Conservation (phyloP, 2,113 vertebrate genomes). For the Sinocyclocheilus anshuiensis region DNA sequence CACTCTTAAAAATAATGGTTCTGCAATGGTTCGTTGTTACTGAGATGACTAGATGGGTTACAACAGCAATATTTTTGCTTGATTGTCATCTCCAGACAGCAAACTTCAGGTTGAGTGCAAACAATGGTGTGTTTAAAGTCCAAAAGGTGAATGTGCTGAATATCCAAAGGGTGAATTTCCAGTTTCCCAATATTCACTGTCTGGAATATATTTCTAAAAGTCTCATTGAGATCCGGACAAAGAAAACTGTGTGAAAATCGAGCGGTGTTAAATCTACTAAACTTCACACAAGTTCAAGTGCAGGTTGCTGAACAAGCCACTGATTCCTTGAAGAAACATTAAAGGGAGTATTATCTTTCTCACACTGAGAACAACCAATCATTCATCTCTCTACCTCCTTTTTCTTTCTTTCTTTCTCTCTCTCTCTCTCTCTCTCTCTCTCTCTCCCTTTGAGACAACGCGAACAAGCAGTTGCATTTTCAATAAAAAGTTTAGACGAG, state of each 20-base stretch:
- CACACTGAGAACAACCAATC: constrained; percentile 13
- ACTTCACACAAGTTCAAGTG: constrained; percentile 34
- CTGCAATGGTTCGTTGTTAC: background rate
- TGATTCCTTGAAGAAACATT: constrained; percentile 25
- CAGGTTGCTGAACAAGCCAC: constrained; percentile 21
- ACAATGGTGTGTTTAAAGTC: constrained; percentile 9
- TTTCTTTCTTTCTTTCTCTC: too few species aligned
- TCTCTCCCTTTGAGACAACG: background rate
- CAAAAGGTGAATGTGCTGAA: background rate
- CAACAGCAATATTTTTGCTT: background rate
- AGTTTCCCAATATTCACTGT: background rate
- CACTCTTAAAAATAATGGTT: too few species aligned
- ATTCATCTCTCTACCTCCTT: background rate
- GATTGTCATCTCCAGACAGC: background rate
- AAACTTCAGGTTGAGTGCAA: constrained; percentile 6
- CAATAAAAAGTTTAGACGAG: background rate
- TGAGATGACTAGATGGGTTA: background rate
- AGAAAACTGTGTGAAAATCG: constrained; percentile 1
- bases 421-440: background rate
- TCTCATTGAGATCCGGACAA: background rate
- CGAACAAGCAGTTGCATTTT: background rate
- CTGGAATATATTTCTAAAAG: background rate
- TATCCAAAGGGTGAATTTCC: background rate
- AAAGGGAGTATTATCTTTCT: constrained; percentile 38
- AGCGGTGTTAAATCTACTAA: background rate